Evolutionary conservation across 2,113 vertebrate species (phyloP).

Genomic region (Eurystomus gularis): DNA sequence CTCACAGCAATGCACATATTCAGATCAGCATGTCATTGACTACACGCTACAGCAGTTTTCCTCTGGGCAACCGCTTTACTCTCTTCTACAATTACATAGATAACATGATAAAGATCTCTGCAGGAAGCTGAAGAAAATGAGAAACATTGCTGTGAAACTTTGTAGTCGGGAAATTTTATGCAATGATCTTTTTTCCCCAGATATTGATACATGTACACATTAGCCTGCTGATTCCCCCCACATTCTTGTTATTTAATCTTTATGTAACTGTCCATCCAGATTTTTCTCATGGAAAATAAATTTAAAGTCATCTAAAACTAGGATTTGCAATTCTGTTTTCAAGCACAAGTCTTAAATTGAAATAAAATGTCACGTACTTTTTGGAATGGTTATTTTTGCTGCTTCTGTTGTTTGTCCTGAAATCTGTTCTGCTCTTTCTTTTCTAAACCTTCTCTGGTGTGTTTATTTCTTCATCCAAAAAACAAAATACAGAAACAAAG

Average conservation of each 20-base stretch:
- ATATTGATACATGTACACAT: neutral
- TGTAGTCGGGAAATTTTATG: neutral
- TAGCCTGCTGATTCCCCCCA: neutral
- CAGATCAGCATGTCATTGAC: constrained; percentile 10
- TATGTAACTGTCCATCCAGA: neutral
- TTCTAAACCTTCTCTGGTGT: neutral
- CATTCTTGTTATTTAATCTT: neutral
- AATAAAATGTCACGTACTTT: neutral
- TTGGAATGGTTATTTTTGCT: neutral
- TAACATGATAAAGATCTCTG: constrained; percentile 33
- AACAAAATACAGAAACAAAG: too few species aligned
- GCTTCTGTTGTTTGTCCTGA: neutral
- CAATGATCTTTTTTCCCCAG: neutral
- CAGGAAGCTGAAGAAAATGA: constrained; percentile 47
- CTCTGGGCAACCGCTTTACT: constrained; percentile 27
- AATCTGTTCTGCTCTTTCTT: neutral
- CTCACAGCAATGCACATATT: neutral
- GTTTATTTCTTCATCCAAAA: neutral
- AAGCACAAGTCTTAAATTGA: neutral
- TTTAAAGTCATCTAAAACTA: neutral
- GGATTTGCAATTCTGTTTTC: neutral
- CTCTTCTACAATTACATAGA: constrained; percentile 18
- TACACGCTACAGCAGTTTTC: constrained; percentile 14
- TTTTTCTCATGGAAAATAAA: neutral
- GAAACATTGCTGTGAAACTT: constrained; percentile 19